Evolutionary conservation across 2,888 invertebrate species (phyloP).

Genomic region (Meghimatium bilineatum): DNA sequence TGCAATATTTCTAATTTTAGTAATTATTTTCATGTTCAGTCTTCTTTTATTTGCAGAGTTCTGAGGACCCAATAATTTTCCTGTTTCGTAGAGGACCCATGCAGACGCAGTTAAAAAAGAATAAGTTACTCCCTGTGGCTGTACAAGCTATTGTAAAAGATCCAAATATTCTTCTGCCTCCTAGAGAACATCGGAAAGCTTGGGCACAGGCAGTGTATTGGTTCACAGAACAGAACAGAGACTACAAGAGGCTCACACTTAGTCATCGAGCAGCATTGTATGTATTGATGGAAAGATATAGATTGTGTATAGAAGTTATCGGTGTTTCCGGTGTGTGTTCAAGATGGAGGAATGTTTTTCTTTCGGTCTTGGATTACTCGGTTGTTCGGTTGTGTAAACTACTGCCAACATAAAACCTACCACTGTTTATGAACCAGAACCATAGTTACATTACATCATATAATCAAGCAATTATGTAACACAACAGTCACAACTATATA

Average conservation of each 20-base stretch:
- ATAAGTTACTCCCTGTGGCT: slow-evolving; percentile 59
- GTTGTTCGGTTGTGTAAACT: too few relatives aligned
- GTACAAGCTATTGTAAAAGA: slow-evolving; percentile 68
- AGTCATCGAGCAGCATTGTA: slow-evolving; percentile 73
- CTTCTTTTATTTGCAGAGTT: slow-evolving; percentile 55
- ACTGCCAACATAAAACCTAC: too few relatives aligned
- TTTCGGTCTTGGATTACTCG: too few relatives aligned
- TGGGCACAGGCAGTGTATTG: slow-evolving; percentile 73
- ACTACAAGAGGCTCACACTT: slow-evolving; percentile 66
- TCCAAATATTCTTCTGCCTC: slow-evolving; percentile 61
- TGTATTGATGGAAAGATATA: slow-evolving; percentile 53
- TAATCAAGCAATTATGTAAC: too few relatives aligned
- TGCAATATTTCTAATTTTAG: neutral
- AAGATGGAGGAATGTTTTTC: too few relatives aligned
- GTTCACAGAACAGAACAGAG: slow-evolving; percentile 63
- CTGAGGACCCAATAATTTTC: slow-evolving; percentile 67
- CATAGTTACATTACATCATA: too few relatives aligned
- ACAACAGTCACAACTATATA: too few relatives aligned
- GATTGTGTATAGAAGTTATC: too few relatives aligned
- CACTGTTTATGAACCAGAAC: too few relatives aligned
- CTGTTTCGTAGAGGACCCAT: slow-evolving; percentile 62
- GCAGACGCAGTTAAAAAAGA: slow-evolving; percentile 49
- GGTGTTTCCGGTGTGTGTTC: too few relatives aligned
- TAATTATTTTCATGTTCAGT: neutral
- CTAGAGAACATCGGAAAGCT: slow-evolving; percentile 69